Evolutionary conservation across 2,113 vertebrate species (phyloP).

Genomic region (Perca flavescens): DNA sequence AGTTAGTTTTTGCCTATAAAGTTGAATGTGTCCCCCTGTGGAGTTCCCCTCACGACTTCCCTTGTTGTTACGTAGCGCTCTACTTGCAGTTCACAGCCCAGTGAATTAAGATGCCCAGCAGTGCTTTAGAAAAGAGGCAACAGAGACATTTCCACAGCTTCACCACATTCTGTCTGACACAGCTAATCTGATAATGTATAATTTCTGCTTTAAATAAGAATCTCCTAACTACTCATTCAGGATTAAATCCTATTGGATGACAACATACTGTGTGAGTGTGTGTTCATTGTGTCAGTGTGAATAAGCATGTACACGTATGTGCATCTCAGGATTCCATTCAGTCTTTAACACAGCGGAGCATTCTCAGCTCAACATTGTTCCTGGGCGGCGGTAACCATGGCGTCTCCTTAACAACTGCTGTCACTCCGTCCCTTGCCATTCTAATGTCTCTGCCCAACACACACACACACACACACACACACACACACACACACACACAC

Average conservation of each 20-base stretch:
- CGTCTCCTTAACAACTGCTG: constrained; percentile 77
- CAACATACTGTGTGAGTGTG: constrained; percentile 7
- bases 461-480: constrained; percentile 1
- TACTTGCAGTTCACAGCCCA: constrained; percentile 63
- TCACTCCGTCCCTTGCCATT: constrained; percentile 54
- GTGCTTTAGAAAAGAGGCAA: constrained; percentile 68
- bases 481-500: not conserved
- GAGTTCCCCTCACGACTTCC: constrained; percentile 29
- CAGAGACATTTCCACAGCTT: constrained; percentile 58
- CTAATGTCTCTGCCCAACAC: constrained; percentile 3
- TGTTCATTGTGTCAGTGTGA: constrained; percentile 18
- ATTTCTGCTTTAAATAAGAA: constrained; percentile 26
- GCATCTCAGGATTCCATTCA: constrained; percentile 57
- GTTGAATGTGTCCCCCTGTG: constrained; percentile 28
- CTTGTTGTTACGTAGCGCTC: constrained; percentile 30
- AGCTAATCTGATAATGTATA: constrained; percentile 37
- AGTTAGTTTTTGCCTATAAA: constrained; percentile 10
- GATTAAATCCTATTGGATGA: constrained; percentile 19
- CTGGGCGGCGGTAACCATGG: constrained; percentile 77
- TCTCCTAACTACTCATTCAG: constrained; percentile 20
- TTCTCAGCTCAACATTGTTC: constrained; percentile 72
- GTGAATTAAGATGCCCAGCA: constrained; percentile 71
- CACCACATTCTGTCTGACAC: constrained; percentile 43
- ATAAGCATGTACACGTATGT: constrained; percentile 35
- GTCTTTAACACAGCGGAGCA: constrained; percentile 56